Percentiles rank a stretch among this genome's conserved stretches.
Evolutionary conservation across 2,797 vertebrate species (phyloP).

Genomic region (Sebastes matsubarae): DNA sequence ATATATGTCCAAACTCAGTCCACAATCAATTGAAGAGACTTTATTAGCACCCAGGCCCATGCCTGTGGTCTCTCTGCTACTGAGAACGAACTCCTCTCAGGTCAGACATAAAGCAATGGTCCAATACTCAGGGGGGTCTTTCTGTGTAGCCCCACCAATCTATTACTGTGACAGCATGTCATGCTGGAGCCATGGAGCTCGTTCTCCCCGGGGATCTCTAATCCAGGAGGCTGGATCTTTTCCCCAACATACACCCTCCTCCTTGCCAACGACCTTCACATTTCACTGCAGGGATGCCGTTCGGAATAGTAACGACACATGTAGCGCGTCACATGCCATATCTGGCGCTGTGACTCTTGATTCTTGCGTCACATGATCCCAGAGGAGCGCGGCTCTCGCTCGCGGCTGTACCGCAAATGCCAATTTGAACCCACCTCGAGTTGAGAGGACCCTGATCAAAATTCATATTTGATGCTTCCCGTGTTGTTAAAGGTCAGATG

Average conservation of each 20-base stretch:
- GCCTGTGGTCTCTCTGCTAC: slow-evolving; percentile 1
- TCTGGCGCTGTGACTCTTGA: slow-evolving; percentile 18
- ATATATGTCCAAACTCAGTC: slow-evolving; percentile 4
- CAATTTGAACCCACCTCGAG: slow-evolving; percentile 2
- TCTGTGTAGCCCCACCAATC: slow-evolving; percentile 46
- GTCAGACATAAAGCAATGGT: slow-evolving; percentile 38
- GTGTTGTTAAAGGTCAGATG: slow-evolving; percentile 58
- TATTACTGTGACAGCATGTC: slow-evolving; percentile 62
- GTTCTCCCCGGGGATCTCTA: slow-evolving; percentile 58
- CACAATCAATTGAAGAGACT: slow-evolving; percentile 33
- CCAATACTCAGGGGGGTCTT: slow-evolving; percentile 44
- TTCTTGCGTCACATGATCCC: slow-evolving; percentile 19
- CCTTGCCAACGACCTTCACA: slow-evolving; percentile 63
- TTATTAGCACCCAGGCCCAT: slow-evolving; percentile 46
- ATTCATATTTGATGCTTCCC: slow-evolving; percentile 39
- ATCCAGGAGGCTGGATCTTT: slow-evolving; percentile 62
- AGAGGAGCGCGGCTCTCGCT: background rate
- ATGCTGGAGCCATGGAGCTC: slow-evolving; percentile 41
- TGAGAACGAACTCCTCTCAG: slow-evolving; percentile 23
- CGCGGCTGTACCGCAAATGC: slow-evolving; percentile 9
- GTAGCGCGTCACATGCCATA: slow-evolving; percentile 22
- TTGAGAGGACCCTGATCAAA: slow-evolving; percentile 24
- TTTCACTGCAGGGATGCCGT: slow-evolving; percentile 48
- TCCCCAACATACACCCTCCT: slow-evolving; percentile 39
- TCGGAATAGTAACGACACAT: slow-evolving; percentile 56